phyloP scores from a whole-genome alignment of 2,113 vertebrate species.

The Chamaetylas fuelleborni region DNA sequence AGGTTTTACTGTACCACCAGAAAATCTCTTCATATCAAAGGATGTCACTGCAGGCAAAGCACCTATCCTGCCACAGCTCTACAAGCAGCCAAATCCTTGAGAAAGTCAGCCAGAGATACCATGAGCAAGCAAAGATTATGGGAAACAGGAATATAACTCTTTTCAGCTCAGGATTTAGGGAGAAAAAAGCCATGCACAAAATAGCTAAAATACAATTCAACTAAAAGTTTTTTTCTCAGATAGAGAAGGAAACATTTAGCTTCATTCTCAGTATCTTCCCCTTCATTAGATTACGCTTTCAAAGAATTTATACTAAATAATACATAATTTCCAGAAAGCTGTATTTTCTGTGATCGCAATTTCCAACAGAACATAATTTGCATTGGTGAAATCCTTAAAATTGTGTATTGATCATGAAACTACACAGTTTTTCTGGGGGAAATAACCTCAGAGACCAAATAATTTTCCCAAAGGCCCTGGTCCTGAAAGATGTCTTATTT shows the following conservation, averaged over 20 bases:
- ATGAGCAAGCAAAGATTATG: neutral
- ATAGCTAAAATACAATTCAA: neutral
- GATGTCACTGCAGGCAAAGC: neutral
- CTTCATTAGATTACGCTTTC: neutral
- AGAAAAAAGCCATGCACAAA: neutral
- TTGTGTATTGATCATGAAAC: neutral
- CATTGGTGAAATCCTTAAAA: neutral
- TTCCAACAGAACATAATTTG: neutral
- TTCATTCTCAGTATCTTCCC: fast-evolving
- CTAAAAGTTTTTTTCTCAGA: neutral
- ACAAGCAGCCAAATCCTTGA: neutral
- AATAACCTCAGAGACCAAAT: fast-evolving
- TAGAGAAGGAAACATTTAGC: neutral
- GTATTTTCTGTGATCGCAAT: neutral
- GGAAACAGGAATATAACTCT: neutral
- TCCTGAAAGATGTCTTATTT: neutral
- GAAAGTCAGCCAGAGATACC: neutral
- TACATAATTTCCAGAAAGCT: fast-evolving
- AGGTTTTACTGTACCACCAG: neutral
- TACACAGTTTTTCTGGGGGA: neutral
- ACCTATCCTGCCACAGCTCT: neutral
- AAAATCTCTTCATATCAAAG: neutral
- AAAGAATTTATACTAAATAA: neutral
- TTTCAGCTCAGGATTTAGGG: neutral
- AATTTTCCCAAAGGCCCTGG: neutral